These are phyloP conservation scores for Mythimna impura DNA, from an alignment of 2,888 invertebrate species.

Conservation along the genomic window DNA sequence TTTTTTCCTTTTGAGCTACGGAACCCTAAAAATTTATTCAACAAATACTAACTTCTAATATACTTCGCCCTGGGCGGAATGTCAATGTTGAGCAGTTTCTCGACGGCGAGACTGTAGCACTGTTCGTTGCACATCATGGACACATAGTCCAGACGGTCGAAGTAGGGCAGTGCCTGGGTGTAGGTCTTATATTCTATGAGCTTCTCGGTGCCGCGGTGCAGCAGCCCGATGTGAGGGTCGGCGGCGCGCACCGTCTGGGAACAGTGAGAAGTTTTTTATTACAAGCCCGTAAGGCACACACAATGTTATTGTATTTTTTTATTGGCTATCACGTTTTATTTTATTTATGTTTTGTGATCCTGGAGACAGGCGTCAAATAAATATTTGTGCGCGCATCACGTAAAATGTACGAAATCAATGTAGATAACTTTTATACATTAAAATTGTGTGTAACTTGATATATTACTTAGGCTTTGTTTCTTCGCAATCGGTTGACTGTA, in stretches of 20 bases:
- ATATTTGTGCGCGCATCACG: no score
- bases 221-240: constrained; percentile 99
- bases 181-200: constrained; percentile 99
- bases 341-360: no score
- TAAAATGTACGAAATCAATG: no score
- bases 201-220: constrained; percentile 99
- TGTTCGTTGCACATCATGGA: constrained; percentile 99
- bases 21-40: not conserved
- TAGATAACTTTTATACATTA: no score
- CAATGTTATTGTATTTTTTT: not conserved
- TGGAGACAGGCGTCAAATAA: no score
- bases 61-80: constrained; percentile 98
- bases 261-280: not conserved
- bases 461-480: no score
- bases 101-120: constrained; percentile 98
- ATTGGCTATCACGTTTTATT: no score
- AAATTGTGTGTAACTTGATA: no score
- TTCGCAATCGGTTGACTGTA: no score
- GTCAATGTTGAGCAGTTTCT: constrained; percentile 98
- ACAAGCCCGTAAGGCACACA: not conserved
- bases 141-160: constrained; percentile 99
- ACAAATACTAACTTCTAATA: constrained; percentile 95
- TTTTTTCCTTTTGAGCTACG: no score
- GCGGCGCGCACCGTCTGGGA: constrained; percentile 94
- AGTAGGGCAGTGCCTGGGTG: constrained; percentile 99